A percentile compares a stretch with the other conserved stretches of the same genome.
These are phyloP conservation scores for Cryptomyrus ogoouensis DNA, from an alignment of 2,113 vertebrate species.

Conservation along the genomic window DNA sequence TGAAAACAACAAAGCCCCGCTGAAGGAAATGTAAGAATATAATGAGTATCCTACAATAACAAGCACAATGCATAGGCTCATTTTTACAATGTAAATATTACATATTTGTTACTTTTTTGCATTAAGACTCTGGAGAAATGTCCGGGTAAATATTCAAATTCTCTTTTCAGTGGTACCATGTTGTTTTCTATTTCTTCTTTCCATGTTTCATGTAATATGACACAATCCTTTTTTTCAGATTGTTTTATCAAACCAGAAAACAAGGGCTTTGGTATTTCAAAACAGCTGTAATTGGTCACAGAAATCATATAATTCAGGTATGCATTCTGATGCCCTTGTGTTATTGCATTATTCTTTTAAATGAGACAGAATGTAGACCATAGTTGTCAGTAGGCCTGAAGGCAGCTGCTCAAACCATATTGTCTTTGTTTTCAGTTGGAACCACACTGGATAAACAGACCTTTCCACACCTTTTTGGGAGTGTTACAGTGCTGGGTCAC, in stretches of 20 bases:
- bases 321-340: not conserved
- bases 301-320: slow-evolving; percentile 20
- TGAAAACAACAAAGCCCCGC: not conserved
- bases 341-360: not conserved
- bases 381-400: not conserved
- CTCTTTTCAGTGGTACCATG: not conserved
- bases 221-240: slow-evolving; percentile 15
- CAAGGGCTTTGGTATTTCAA: not conserved
- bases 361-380: not conserved
- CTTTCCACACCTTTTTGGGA: slow-evolving; percentile 44
- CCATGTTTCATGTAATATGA: not conserved
- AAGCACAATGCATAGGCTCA: not conserved
- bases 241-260: not conserved
- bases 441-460: slow-evolving; percentile 28
- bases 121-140: not conserved
- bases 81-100: not conserved
- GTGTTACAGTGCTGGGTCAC: slow-evolving; percentile 61
- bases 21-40: slow-evolving; percentile 15
- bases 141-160: not conserved
- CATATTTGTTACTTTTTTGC: not conserved
- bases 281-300: not conserved
- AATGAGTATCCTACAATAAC: not conserved
- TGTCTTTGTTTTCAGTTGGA: slow-evolving; percentile 23
- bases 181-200: not conserved
- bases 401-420: not conserved